phyloP scores from a whole-genome alignment of 2,888 invertebrate species.

The Pimpla rufipes region DNA sequence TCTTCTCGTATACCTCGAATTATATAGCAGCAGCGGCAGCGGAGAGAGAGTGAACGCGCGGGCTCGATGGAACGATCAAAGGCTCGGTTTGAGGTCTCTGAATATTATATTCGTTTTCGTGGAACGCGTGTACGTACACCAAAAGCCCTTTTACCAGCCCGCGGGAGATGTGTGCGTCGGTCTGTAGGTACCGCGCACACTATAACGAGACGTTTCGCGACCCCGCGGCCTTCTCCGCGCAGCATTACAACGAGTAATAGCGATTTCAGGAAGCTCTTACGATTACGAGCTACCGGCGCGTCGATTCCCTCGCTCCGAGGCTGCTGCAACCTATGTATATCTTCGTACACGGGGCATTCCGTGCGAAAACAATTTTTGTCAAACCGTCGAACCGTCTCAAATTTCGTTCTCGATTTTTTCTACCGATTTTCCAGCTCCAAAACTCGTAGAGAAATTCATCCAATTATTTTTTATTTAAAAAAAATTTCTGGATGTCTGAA shows the following conservation, averaged over 20 bases:
- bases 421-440: no score
- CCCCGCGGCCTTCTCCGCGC: constrained; percentile 21
- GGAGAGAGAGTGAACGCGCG: constrained; percentile 34
- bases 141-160: constrained; percentile 34
- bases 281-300: constrained; percentile 56
- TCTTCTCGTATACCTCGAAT: constrained; percentile 10
- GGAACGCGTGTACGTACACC: constrained; percentile 13
- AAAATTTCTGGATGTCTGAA: no score
- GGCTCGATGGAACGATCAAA: constrained; percentile 61
- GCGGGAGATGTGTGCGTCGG: not conserved
- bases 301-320: not conserved
- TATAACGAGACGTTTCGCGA: constrained; percentile 28
- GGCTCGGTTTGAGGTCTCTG: constrained; percentile 54
- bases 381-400: no score
- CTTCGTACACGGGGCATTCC: not conserved
- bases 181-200: not conserved
- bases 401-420: no score
- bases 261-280: constrained; percentile 57
- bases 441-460: no score
- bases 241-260: constrained; percentile 56
- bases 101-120: constrained; percentile 61
- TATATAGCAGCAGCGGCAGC: not conserved
- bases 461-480: no score
- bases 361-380: no score
- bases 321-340: not conserved